Base-by-base conservation (phyloP, 2,113 vertebrate genomes). In the Hoplias malabaricus region DNA sequence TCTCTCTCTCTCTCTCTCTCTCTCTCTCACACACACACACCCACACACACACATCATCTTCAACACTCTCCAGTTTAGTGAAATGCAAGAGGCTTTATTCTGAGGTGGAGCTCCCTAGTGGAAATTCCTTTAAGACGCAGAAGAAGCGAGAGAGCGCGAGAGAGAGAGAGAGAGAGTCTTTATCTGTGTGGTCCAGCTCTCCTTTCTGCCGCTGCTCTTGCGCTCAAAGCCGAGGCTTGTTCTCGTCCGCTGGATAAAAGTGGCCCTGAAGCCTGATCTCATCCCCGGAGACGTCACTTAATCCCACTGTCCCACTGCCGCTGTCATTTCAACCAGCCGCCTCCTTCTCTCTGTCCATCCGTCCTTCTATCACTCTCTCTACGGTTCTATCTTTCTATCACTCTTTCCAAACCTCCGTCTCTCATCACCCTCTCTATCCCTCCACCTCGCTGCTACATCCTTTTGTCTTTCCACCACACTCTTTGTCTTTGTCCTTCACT, bases 111-210 rank as follows among this genome's bases (percentile, higher is more conserved):
- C 88, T 90, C 89, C 87, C 87, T 69, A 40, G 75, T 78, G 76
- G 57, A 71, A 70, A 34, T 75, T 70, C 73, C 79, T 77, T 78
- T 73, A 81, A 81, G 79, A 78, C 54, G 75, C 67, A 38, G 53
- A 27, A 74, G 31, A 59, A 73, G 57, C 69, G 42, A 31, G 63
- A 63, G 36, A 72, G 67, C 40, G 23, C 68, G 43, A 78, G 46
- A 56, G 62, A 61, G 62, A 42, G 62, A 73, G 62, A 83, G 93
- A 94, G 93, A 90, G 89, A 81, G 81, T 90, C 93, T 96, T 97
- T 95, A 97, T 96, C 95, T 96, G 96, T 95, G 95, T 94, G 96
- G 96, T 95, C 95, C 82, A 83, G 46, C 89, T 82, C 88, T 62
- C 56, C 75, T 82, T 82, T 82, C 75, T 83, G 57, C 88, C 53